phyloP scores from a whole-genome alignment of 2,113 vertebrate genomes.

The Thunnus thynnus region DNA sequence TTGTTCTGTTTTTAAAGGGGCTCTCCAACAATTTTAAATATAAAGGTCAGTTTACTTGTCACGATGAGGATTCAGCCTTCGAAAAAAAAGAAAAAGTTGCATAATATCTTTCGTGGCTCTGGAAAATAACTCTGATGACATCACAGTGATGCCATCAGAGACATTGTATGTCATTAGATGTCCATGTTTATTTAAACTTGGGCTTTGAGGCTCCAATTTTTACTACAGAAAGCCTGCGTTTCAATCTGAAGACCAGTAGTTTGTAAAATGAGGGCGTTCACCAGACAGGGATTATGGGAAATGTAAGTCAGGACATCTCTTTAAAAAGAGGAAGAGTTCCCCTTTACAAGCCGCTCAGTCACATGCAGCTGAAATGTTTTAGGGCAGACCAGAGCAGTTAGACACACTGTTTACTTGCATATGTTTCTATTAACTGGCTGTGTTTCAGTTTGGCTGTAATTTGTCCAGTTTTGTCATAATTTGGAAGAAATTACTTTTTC shows the following conservation, averaged over 20 bases:
- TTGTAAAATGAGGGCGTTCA: too few species aligned
- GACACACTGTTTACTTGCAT: slow-evolving; percentile 2
- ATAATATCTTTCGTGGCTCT: neutral
- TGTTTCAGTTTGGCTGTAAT: neutral
- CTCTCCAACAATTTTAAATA: neutral
- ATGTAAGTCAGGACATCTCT: too few species aligned
- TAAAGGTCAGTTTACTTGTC: neutral
- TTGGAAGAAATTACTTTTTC: slow-evolving; percentile 26
- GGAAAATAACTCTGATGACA: too few species aligned
- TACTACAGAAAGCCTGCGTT: neutral
- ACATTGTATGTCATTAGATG: too few species aligned
- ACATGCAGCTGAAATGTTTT: neutral
- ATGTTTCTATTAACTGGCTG: neutral
- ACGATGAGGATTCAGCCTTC: neutral
- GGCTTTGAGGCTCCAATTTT: neutral
- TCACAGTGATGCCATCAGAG: too few species aligned
- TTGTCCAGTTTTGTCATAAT: neutral
- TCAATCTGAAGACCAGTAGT: neutral
- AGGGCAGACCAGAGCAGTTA: neutral
- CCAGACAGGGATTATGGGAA: too few species aligned
- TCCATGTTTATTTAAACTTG: neutral
- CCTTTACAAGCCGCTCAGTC: too few species aligned
- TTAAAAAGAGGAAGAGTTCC: too few species aligned
- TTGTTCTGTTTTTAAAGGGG: neutral
- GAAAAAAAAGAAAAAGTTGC: neutral